A percentile compares a stretch with the other conserved stretches of the same genome.
phyloP scores from a whole-genome alignment of 2,888 invertebrate species.

The Dryobotodes eremita region DNA sequence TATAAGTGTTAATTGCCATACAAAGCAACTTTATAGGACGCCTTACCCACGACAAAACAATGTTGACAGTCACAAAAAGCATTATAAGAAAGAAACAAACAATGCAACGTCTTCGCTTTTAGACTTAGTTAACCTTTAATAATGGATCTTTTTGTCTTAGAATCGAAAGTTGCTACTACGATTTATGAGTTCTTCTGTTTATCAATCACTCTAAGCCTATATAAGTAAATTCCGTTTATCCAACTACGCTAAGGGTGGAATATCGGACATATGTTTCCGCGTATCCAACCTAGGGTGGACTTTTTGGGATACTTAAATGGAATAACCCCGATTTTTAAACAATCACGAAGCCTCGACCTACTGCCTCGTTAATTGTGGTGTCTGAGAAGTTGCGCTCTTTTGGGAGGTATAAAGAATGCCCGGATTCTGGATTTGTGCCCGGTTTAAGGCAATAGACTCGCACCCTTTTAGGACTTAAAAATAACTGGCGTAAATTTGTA shows the following conservation, averaged over 20 bases:
- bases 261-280: neutral
- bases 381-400: neutral
- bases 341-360: neutral
- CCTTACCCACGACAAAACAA: conserved; percentile 16
- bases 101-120: conserved; percentile 26
- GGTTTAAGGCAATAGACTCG: neutral
- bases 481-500: neutral
- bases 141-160: conserved; percentile 24
- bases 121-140: neutral
- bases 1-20: neutral
- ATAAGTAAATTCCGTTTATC: neutral
- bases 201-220: neutral
- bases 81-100: conserved; percentile 25
- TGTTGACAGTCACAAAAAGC: neutral
- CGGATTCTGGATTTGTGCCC: neutral
- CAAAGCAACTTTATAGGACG: neutral
- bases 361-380: neutral
- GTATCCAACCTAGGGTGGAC: neutral
- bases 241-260: neutral
- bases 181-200: neutral
- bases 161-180: conserved; percentile 35
- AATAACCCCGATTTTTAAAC: neutral
- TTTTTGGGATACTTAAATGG: neutral
- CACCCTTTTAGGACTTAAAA: neutral
- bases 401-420: neutral